Evolutionary conservation across 2,888 invertebrate species (phyloP).

Genomic region (Sinotaia quadrata): DNA sequence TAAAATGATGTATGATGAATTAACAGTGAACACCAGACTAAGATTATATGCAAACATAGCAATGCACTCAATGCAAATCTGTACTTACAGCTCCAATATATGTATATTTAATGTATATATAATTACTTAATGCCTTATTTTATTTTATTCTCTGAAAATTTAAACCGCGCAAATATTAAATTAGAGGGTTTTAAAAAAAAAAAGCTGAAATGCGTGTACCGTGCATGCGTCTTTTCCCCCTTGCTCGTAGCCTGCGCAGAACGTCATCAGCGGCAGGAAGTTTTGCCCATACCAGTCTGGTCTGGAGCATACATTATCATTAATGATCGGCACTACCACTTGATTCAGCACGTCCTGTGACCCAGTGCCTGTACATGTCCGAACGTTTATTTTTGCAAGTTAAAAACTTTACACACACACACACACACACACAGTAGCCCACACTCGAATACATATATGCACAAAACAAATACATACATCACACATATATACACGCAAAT

Average conservation of each 20-base stretch:
- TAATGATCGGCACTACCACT: conserved; percentile 53
- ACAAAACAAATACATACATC: background rate
- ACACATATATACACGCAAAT: background rate
- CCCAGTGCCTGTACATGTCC: conserved; percentile 73
- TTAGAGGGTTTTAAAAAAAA: too few relatives aligned
- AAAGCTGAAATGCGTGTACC: too few relatives aligned
- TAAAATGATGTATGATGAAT: too few relatives aligned
- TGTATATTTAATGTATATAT: too few relatives aligned
- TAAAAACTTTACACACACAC: background rate
- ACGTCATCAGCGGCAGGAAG: conserved; percentile 73
- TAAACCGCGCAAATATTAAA: too few relatives aligned
- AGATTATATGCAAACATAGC: too few relatives aligned
- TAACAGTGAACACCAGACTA: too few relatives aligned
- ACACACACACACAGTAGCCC: background rate
- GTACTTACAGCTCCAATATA: too few relatives aligned
- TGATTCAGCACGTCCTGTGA: conserved; percentile 55
- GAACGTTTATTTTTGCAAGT: background rate
- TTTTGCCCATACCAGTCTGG: conserved; percentile 46
- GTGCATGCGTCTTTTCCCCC: conserved; percentile 57
- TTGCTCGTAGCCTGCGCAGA: conserved; percentile 58
- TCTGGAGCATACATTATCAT: conserved; percentile 42
- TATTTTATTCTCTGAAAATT: too few relatives aligned
- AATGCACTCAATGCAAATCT: too few relatives aligned
- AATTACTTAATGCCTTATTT: too few relatives aligned
- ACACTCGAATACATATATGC: background rate